Conservation (phyloP, 2,113 vertebrate genomes). For the Sinocyclocheilus rhinocerous region DNA sequence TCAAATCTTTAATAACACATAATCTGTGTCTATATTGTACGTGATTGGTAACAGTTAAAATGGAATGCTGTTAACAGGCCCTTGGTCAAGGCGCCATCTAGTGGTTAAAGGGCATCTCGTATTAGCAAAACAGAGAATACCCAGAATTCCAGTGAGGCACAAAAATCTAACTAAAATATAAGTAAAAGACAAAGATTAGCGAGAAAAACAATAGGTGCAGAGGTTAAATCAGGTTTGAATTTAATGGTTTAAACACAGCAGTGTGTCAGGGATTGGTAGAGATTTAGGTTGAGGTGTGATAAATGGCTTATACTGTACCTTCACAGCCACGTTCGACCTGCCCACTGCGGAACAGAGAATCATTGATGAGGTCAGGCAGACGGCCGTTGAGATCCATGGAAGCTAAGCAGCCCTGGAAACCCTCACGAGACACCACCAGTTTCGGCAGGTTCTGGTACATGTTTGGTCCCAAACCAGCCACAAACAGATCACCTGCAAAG, state of each 20-base stretch:
- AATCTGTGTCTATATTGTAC: background rate
- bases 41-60: background rate
- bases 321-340: conserved; percentile 97
- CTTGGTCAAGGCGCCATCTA: conserved; percentile 44
- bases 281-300: background rate
- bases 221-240: conserved; percentile 28
- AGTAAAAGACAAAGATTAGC: conserved; percentile 18
- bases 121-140: background rate
- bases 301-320: conserved; percentile 76
- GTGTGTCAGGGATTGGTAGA: background rate
- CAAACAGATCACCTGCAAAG: conserved; percentile 89
- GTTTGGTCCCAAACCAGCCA: conserved; percentile 91
- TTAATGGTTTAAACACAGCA: background rate
- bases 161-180: background rate
- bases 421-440: conserved; percentile 93
- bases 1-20: background rate
- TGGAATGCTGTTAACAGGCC: background rate
- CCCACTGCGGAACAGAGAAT: conserved; percentile 91
- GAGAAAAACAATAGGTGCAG: conserved; percentile 25
- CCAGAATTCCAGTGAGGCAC: background rate
- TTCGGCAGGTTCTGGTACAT: conserved; percentile 98
- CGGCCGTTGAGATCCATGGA: conserved; percentile 96
- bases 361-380: conserved; percentile 93
- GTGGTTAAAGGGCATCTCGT: conserved; percentile 22
- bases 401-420: conserved; percentile 95